Percentiles rank a stretch among this genome's conserved stretches.
These are phyloP conservation scores for Cherax destructor DNA, from an alignment of 1,140 invertebrate genomes.

Conservation along the genomic window DNA sequence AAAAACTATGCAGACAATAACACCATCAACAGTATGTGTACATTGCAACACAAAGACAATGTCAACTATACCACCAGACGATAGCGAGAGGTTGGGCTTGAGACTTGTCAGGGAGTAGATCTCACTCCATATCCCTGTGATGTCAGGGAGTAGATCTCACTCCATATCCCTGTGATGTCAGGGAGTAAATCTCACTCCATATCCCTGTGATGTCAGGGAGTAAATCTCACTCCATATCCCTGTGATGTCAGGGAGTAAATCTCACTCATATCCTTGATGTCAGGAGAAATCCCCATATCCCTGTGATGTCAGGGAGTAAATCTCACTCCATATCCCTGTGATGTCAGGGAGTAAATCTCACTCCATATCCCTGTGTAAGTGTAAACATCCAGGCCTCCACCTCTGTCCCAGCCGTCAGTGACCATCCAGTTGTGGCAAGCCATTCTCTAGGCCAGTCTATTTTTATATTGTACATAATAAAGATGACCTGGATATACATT, in stretches of 20 bases:
- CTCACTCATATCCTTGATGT: too few relatives aligned
- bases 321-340: background rate
- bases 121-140: too few relatives aligned
- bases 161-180: too few relatives aligned
- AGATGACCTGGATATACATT: background rate
- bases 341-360: background rate
- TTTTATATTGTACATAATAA: background rate
- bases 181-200: too few relatives aligned
- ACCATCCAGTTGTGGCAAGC: background rate
- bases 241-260: too few relatives aligned
- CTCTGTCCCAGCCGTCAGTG: background rate
- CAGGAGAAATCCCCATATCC: background rate
- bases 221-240: too few relatives aligned
- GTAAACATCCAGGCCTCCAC: background rate
- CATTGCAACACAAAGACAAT: background rate
- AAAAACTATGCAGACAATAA: background rate
- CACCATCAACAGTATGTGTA: background rate
- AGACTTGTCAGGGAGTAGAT: background rate
- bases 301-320: background rate
- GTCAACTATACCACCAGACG: background rate
- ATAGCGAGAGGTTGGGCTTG: slow-evolving; percentile 20
- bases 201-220: too few relatives aligned
- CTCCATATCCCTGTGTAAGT: background rate
- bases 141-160: too few relatives aligned
- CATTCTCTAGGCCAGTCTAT: background rate